A percentile compares a stretch with the other conserved stretches of the same genome.
Evolutionary conservation across 2,888 invertebrate species (phyloP).

Genomic region (Habrosyne pyritoides): DNA sequence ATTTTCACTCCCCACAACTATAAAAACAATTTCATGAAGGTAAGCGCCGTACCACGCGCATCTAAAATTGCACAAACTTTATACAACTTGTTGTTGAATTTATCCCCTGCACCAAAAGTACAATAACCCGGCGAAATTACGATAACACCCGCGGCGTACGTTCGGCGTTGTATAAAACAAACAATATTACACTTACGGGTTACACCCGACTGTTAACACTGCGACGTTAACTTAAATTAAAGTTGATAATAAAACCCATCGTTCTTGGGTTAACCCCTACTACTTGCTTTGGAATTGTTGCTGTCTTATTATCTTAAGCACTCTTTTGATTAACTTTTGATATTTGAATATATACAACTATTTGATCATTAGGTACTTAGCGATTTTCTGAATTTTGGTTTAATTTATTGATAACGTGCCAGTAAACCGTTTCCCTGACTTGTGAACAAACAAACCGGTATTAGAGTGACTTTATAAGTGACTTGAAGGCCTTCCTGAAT

Average conservation of each 20-base stretch:
- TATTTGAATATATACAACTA: too few species aligned
- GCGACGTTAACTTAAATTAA: conserved; percentile 40
- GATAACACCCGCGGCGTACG: conserved; percentile 9
- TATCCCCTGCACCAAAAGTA: conserved; percentile 8
- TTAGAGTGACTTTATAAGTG: too few species aligned
- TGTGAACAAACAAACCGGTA: too few species aligned
- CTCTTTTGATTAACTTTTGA: too few species aligned
- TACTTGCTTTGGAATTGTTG: background rate
- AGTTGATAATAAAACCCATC: conserved; percentile 38
- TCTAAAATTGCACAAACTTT: conserved; percentile 3
- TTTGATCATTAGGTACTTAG: too few species aligned
- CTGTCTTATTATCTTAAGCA: background rate
- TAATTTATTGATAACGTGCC: too few species aligned
- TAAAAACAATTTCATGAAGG: conserved; percentile 3
- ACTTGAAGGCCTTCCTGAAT: too few species aligned
- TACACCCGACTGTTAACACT: conserved; percentile 15
- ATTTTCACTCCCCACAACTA: conserved; percentile 2
- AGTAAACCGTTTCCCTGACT: too few species aligned
- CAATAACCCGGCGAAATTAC: conserved; percentile 10
- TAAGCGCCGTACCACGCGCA: background rate
- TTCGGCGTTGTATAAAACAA: conserved; percentile 19
- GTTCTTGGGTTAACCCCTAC: conserved; percentile 11
- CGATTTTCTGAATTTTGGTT: too few species aligned
- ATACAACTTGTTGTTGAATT: conserved; percentile 4
- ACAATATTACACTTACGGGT: conserved; percentile 30